Percentiles rank a stretch among this genome's conserved stretches.
phyloP scores from a whole-genome alignment of 1,140 invertebrate species.

The Eurosta solidaginis region DNA sequence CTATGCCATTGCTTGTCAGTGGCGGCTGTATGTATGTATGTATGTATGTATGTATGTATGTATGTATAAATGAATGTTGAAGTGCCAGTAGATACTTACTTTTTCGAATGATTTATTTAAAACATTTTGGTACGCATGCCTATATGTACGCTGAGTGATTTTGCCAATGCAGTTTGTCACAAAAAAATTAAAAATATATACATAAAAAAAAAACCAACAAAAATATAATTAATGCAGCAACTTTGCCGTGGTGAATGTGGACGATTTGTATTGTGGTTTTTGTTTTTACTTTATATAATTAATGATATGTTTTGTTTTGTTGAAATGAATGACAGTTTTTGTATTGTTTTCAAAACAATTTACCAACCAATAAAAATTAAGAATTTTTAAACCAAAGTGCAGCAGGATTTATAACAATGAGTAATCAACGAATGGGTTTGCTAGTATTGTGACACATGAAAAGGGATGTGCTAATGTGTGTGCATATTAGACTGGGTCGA shows the following conservation, averaged over 20 bases:
- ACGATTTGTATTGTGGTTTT: not conserved
- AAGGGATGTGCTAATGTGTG: too few relatives aligned
- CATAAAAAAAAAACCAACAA: not conserved
- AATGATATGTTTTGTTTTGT: slow-evolving; percentile 19
- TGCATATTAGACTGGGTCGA: too few relatives aligned
- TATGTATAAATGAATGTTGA: too few relatives aligned
- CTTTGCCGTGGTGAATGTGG: not conserved
- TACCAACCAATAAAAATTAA: not conserved
- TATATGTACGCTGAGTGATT: not conserved
- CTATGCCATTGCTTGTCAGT: not conserved
- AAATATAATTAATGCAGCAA: not conserved
- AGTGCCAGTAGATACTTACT: not conserved
- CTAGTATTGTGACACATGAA: not conserved
- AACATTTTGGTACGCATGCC: not conserved
- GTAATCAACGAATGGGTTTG: slow-evolving; percentile 11
- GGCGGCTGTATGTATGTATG: too few relatives aligned
- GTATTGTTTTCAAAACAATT: not conserved
- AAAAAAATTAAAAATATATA: not conserved
- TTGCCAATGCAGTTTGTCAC: not conserved
- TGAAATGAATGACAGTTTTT: not conserved
- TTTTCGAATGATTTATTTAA: not conserved
- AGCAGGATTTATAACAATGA: not conserved
- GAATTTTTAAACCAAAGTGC: not conserved
- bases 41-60: too few relatives aligned
- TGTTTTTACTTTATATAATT: slow-evolving; percentile 2